Evolutionary conservation across 2,888 invertebrate genomes (phyloP), one percentile per base, ranked within the genome.

Genomic region (Agrotis puta): DNA sequence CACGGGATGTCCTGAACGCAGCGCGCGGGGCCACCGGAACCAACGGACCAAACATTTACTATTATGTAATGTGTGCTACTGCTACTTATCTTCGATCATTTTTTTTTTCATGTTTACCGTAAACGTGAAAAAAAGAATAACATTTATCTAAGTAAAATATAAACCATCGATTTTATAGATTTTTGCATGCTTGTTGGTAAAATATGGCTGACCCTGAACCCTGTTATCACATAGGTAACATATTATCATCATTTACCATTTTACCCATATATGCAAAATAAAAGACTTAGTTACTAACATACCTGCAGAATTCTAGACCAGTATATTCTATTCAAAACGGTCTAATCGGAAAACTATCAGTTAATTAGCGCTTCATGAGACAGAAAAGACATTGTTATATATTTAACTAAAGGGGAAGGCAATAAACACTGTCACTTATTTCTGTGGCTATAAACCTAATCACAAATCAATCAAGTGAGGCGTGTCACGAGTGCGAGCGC

Each of bases 391-490:
- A 20, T 27, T 45, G 20, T 20, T 53, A 33, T n/a, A 39, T n/a
- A 66, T 50, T 47, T 18, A 0, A 43, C 43, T 50, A 50, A 18
- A 48, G 14, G 27, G 27, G 16, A 59, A 59, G 20, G 11, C n/a
- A 18, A 48, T 20, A 48, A 27, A 27, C 14, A 22, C 48, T 27
- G 20, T 20, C 14, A 50, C 45, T 45, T 70, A 45, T 70, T 51
- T 74, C 22, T 24, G 62, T 51, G 50, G 33, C 22, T 43, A 63
- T 63, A 45, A 64, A 70, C 33, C 22, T 33, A 43, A 50, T 58
- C 43, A 61, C 70, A 72, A 61, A 72, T 73, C 61, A 50, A 70
- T 22, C 50, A 70, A 70, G 43, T 50, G 50, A 27, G 39, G 57
- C 57, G 24, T 39, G 58, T 27, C 20, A 14, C 33, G 45, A 20